Base-by-base conservation (phyloP, 2,888 invertebrate species). In the Phragmatobia fuliginosa region DNA sequence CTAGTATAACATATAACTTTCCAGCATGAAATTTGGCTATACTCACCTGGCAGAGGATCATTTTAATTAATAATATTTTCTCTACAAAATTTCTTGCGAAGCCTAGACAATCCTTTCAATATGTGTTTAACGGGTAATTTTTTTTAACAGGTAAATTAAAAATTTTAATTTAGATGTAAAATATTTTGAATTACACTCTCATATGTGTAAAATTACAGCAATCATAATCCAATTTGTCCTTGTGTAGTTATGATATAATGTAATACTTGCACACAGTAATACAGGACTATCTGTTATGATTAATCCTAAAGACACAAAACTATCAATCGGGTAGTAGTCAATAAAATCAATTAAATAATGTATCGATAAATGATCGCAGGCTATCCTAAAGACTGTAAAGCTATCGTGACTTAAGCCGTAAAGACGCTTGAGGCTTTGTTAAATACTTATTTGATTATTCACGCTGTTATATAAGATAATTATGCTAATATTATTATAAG, bases 401-500 rank as follows among this genome's bases (percentile, higher is more conserved):
- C 25, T 25, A 52, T 52, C 52, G 25, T 25, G 25, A 52, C 11
- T 11, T 56, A 28, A 28, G 11, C 5, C 28, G 28, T 56, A 28
- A 28, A 56, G 28, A 56, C 16, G 16, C 16, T 56, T 56, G 28
- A 56, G 14, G 28, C 28, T 16, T 56, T 28, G 56, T 56, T 56
- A 28, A 56, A 56, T 56, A 28, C 25, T 28, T 56, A 28, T 56
- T 56, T 56, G 28, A 16, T 56, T 16, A 52, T 52, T 52, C 28
- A 56, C 28, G 28, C 6, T 56, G 56, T 16, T 56, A 56, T 5
- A 16, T 56, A 28, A 56, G 56, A 56, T 28, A 56, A 25, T 52
- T 52, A 52, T 28, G 56, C 28, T 56, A 56, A 56, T 56, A 56
- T 56, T 56, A 45, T 52, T 67, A 61, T 4, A 59, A 18, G 16